Evolutionary conservation across 2,888 invertebrate genomes (phyloP).

Genomic region (Charanyca ferruginea): DNA sequence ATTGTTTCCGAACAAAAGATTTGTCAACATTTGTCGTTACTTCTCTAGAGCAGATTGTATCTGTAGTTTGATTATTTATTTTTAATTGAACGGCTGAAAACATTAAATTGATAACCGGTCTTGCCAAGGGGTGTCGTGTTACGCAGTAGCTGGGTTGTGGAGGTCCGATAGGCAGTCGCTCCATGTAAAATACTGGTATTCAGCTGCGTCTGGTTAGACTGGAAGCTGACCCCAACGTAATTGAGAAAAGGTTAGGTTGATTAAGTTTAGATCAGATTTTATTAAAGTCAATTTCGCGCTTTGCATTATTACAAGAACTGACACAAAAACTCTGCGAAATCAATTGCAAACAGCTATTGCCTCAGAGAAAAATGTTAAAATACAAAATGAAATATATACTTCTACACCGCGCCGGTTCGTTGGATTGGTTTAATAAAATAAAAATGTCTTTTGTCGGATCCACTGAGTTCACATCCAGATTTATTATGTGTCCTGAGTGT

Average conservation of each 20-base stretch:
- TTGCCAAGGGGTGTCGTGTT: too few species aligned
- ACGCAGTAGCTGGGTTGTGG: too few species aligned
- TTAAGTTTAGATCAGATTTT: neutral
- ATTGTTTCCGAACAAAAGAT: conserved; percentile 21
- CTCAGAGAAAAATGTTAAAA: conserved; percentile 25
- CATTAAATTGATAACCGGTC: too few species aligned
- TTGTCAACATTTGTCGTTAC: conserved; percentile 1
- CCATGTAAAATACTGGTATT: too few species aligned
- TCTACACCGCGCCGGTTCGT: conserved; percentile 15
- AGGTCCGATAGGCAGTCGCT: too few species aligned
- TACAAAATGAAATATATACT: conserved; percentile 43
- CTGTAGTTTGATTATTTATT: too few species aligned
- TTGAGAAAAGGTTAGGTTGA: too few species aligned
- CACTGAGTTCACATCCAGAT: conserved; percentile 49
- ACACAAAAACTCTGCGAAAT: conserved; percentile 22
- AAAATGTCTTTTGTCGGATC: conserved; percentile 57
- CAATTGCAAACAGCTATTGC: conserved; percentile 49
- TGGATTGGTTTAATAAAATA: conserved; percentile 51
- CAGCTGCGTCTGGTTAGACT: too few species aligned
- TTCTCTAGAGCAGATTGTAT: neutral
- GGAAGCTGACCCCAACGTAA: too few species aligned
- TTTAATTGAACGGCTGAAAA: too few species aligned
- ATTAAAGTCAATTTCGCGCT: neutral
- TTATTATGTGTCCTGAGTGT: conserved; percentile 51
- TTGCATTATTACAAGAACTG: neutral